Base-by-base conservation (phyloP, 2,797 vertebrate genomes). In the Pteronotus mesoamericanus region DNA sequence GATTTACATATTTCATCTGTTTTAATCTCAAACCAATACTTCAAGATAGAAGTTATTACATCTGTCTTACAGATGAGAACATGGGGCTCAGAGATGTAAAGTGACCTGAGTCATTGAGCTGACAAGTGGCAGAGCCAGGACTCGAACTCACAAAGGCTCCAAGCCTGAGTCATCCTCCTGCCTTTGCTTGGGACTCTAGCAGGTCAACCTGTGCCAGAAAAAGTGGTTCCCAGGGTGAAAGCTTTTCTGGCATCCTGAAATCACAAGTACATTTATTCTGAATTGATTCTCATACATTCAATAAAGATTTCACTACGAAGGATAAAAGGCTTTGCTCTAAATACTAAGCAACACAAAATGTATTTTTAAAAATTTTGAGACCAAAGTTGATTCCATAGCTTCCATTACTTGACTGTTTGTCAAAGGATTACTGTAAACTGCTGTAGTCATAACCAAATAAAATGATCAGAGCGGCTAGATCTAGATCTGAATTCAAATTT, bases 241-340 rank as follows among this genome's bases (percentile, higher is more conserved):
- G 89, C 64, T 0, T 0, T 44, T 55, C 18, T 78, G 69, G 86
- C 77, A 74, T 22, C 1, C 12, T 53, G 6, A n/a, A 89, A 89
- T 85, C 78, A 82, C 66, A 80, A 92, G 44, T 57, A 61, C 24
- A 14, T 11, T 68, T 79, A 87, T 95, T 96, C 79, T 87, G 21
- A 94, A 95, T 93, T 71, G 91, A 91, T 9, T 82, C 42, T 89
- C 86, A 92, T 44, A 42, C 26, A 12, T 94, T 85, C 37, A 89
- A 32, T 68, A 37, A 42, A 61, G 51, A 51, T 71, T 93, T 91
- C 72, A 83, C 29, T 51, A 57, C 59, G 93, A 14, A 19, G 44
- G 77, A 66, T 11, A 34, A 92, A 66, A 85, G 72, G 26, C 84
- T 91, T 88, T 82, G 75, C 77, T 89, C 34, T 7, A 15, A 94